phyloP scores from a whole-genome alignment of 2,888 invertebrate genomes.

The Cheiracanthium punctorium region DNA sequence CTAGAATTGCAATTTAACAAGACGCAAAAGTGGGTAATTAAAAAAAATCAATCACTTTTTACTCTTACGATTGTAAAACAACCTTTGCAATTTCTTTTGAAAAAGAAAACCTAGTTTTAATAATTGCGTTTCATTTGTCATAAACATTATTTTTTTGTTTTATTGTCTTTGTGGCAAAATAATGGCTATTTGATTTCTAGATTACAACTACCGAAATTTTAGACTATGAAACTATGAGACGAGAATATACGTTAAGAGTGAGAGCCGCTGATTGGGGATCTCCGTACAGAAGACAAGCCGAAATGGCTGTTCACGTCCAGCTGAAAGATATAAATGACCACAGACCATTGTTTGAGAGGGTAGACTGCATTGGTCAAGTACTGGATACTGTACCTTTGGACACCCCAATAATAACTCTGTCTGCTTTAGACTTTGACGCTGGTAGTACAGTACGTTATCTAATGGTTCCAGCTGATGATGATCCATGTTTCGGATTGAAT shows the following conservation, averaged over 20 bases:
- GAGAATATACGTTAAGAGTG: conserved; percentile 85
- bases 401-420: conserved; percentile 88
- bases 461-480: conserved; percentile 90
- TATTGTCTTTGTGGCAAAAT: too few relatives aligned
- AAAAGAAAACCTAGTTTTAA: too few relatives aligned
- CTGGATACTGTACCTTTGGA: conserved; percentile 85
- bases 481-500: conserved; percentile 84
- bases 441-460: conserved; percentile 93
- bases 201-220: conserved; percentile 88
- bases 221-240: conserved; percentile 92
- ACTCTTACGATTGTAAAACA: too few relatives aligned
- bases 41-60: too few relatives aligned
- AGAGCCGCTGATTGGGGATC: conserved; percentile 96
- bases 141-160: too few relatives aligned
- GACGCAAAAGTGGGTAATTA: too few relatives aligned
- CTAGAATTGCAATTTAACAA: too few relatives aligned
- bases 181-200: conserved; percentile 28
- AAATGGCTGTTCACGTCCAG: conserved; percentile 87
- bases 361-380: conserved; percentile 89
- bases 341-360: conserved; percentile 83
- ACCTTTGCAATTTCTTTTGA: too few relatives aligned
- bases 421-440: conserved; percentile 94
- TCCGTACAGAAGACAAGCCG: conserved; percentile 91
- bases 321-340: conserved; percentile 94
- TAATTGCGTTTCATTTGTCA: too few relatives aligned